These are phyloP conservation scores for Chydorus sphaericus DNA, from an alignment of 2,888 invertebrate genomes.

Conservation along the genomic window DNA sequence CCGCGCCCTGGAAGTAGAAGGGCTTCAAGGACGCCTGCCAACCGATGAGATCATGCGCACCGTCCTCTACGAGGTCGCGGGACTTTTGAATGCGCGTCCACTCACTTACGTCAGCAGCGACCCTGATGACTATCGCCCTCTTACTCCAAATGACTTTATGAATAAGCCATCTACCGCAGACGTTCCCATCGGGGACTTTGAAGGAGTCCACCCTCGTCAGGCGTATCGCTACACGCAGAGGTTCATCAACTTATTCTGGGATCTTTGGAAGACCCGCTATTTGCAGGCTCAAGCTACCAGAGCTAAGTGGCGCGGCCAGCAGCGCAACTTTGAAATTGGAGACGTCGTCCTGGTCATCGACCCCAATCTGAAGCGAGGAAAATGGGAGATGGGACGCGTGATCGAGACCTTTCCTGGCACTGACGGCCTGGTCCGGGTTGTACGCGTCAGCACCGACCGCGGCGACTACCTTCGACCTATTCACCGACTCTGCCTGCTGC, in stretches of 20 bases:
- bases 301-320: neutral
- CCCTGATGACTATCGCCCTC: neutral
- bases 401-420: neutral
- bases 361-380: neutral
- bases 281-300: neutral
- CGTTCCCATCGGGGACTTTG: neutral
- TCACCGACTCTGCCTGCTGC: neutral
- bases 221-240: neutral
- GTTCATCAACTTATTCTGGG: neutral
- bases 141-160: constrained; percentile 4
- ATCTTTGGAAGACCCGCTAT: neutral
- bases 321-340: neutral
- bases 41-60: neutral
- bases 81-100: neutral
- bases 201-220: neutral
- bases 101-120: neutral
- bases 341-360: neutral
- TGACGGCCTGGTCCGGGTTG: constrained; percentile 1
- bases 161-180: neutral
- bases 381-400: neutral
- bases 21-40: too few species aligned
- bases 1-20: neutral
- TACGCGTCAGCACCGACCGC: neutral
- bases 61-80: neutral
- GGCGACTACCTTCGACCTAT: neutral